Evolutionary conservation across 2,888 invertebrate species (phyloP).

Genomic region (Mystacides longicornis): DNA sequence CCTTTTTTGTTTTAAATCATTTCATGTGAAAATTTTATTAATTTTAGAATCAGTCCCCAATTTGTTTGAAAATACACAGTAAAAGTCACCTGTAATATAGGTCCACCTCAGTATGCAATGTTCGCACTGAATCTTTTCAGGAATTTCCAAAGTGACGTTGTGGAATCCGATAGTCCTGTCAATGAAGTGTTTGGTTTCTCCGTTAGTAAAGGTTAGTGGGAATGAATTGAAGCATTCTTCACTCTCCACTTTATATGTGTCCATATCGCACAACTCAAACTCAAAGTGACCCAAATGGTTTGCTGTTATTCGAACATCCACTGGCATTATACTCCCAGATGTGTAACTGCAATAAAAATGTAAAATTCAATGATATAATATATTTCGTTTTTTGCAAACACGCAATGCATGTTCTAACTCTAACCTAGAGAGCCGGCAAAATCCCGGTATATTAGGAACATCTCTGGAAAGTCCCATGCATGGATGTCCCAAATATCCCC

Average conservation of each 20-base stretch:
- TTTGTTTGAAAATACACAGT: not conserved
- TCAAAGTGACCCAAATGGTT: conserved; percentile 44
- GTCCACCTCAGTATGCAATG: conserved; percentile 52
- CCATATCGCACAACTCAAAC: conserved; percentile 45
- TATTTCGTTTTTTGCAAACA: too few species aligned
- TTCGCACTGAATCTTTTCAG: conserved; percentile 39
- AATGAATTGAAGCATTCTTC: conserved; percentile 45
- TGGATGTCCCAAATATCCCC: too few species aligned
- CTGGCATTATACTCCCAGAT: conserved; percentile 29
- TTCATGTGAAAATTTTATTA: too few species aligned
- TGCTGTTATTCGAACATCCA: conserved; percentile 37
- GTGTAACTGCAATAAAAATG: conserved; percentile 21
- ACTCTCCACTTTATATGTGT: conserved; percentile 36
- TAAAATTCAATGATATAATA: too few species aligned
- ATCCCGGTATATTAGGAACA: too few species aligned
- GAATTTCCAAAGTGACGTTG: conserved; percentile 34
- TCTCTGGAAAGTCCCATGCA: too few species aligned
- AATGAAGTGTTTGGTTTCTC: conserved; percentile 24
- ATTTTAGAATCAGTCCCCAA: too few species aligned
- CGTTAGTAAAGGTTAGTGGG: conserved; percentile 32
- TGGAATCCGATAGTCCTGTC: conserved; percentile 27
- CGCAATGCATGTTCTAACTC: too few species aligned
- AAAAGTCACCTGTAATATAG: conserved; percentile 38
- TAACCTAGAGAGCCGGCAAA: too few species aligned
- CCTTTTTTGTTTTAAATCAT: too few species aligned